Conservation (phyloP, 2,797 vertebrate genomes). For the Lophotriccus pileatus region DNA sequence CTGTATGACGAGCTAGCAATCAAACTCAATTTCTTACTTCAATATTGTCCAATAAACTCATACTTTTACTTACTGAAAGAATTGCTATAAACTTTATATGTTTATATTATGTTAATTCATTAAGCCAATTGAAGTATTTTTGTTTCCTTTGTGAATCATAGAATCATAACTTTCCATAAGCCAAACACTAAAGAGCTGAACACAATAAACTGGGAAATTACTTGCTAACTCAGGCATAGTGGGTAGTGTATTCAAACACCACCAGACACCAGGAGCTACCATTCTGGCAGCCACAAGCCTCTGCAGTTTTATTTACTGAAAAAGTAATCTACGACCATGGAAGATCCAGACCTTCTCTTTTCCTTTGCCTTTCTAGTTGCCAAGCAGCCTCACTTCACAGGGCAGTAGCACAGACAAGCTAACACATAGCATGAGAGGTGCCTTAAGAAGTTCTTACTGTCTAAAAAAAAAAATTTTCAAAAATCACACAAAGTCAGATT, state of each 20-base stretch:
- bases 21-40: not conserved
- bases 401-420: not conserved
- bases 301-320: not conserved
- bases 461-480: not conserved
- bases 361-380: not conserved
- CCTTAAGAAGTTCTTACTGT: not conserved
- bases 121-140: slow-evolving; percentile 2
- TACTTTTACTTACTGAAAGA: slow-evolving; percentile 20
- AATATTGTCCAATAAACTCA: not conserved
- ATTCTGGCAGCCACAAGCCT: not conserved
- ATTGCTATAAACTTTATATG: not conserved
- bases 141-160: slow-evolving; percentile 18
- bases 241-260: not conserved
- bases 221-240: not conserved
- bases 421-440: not conserved
- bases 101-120: not conserved
- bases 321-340: not conserved
- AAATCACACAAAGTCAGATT: not conserved
- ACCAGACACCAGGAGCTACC: not conserved
- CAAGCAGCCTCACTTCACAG: not conserved
- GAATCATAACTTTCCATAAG: not conserved
- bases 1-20: not conserved
- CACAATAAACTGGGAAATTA: not conserved
- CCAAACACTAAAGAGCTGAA: not conserved
- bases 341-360: not conserved